Evolutionary conservation across 2,888 invertebrate species (phyloP).

Genomic region (Mellilla xanthometata): DNA sequence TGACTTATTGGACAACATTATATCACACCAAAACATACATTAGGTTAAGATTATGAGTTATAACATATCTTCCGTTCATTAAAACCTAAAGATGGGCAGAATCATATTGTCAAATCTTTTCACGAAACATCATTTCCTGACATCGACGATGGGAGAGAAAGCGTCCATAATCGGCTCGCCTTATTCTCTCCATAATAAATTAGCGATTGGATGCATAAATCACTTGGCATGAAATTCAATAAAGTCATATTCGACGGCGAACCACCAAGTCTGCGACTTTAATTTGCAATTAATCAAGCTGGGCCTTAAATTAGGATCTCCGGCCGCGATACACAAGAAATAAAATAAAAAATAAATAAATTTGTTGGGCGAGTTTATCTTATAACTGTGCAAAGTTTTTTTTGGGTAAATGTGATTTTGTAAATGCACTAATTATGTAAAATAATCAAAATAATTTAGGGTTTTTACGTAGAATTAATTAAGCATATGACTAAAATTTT

Average conservation of each 20-base stretch:
- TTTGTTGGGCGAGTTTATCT: constrained; percentile 33
- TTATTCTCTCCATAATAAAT: constrained; percentile 59
- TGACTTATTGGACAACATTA: too few species aligned
- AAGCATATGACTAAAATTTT: too few species aligned
- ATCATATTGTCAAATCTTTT: not conserved
- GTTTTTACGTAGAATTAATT: too few species aligned
- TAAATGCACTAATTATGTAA: too few species aligned
- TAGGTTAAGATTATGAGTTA: too few species aligned
- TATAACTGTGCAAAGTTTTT: too few species aligned
- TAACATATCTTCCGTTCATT: too few species aligned
- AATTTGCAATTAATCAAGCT: constrained; percentile 79
- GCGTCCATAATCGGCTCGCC: constrained; percentile 45
- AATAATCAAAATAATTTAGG: too few species aligned
- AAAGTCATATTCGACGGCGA: constrained; percentile 72
- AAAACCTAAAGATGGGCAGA: too few species aligned
- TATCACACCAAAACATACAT: too few species aligned
- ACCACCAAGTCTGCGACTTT: constrained; percentile 72
- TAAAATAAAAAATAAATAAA: constrained; percentile 8
- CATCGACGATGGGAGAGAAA: constrained; percentile 26
- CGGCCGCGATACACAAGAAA: constrained; percentile 45
- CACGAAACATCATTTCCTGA: constrained; percentile 2
- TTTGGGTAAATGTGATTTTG: too few species aligned
- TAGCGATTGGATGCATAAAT: constrained; percentile 70
- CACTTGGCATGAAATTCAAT: constrained; percentile 77
- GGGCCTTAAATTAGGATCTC: constrained; percentile 70